These are phyloP conservation scores for Mythimna pallens DNA, from an alignment of 2,888 invertebrate genomes.

Conservation along the genomic window DNA sequence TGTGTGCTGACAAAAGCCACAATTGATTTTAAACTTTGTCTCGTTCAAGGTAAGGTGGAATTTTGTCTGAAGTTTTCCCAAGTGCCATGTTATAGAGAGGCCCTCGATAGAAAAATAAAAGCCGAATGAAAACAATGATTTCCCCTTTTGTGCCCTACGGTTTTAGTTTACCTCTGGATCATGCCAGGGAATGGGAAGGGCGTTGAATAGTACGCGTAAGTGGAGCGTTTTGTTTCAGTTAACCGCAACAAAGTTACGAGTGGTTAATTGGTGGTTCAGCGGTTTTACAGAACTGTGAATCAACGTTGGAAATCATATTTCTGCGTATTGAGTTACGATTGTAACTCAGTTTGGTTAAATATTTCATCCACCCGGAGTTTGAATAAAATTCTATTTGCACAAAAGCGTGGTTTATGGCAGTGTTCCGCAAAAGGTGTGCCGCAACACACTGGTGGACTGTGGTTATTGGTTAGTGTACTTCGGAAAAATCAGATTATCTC, in stretches of 20 bases:
- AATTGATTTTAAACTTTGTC: conserved; percentile 16
- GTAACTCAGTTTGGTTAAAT: conserved; percentile 17
- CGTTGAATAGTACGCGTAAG: conserved; percentile 18
- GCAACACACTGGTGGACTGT: too few relatives aligned
- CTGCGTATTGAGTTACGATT: conserved; percentile 4
- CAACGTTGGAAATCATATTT: conserved; percentile 37
- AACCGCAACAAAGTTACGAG: conserved; percentile 32
- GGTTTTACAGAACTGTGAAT: conserved; percentile 25
- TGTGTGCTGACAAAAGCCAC: conserved; percentile 16
- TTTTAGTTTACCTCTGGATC: conserved; percentile 28
- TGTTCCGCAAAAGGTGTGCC: too few relatives aligned
- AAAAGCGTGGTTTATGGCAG: neutral
- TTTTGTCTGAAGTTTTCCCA: conserved; percentile 1
- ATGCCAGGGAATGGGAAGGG: neutral
- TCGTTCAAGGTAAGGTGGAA: neutral
- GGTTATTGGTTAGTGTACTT: too few relatives aligned
- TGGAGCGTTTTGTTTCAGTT: conserved; percentile 24
- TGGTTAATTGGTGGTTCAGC: conserved; percentile 49
- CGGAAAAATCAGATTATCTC: too few relatives aligned
- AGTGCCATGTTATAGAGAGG: conserved; percentile 33
- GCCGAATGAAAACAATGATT: conserved; percentile 52
- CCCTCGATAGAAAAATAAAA: conserved; percentile 50
- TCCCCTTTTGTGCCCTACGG: conserved; percentile 37
- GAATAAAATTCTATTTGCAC: neutral
- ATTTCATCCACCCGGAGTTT: neutral